Percentiles rank a stretch among this genome's conserved stretches.
These are phyloP conservation scores for Nesometra sesokonis DNA, from an alignment of 35 echinoderm and acorn worm species.

Conservation along the genomic window DNA sequence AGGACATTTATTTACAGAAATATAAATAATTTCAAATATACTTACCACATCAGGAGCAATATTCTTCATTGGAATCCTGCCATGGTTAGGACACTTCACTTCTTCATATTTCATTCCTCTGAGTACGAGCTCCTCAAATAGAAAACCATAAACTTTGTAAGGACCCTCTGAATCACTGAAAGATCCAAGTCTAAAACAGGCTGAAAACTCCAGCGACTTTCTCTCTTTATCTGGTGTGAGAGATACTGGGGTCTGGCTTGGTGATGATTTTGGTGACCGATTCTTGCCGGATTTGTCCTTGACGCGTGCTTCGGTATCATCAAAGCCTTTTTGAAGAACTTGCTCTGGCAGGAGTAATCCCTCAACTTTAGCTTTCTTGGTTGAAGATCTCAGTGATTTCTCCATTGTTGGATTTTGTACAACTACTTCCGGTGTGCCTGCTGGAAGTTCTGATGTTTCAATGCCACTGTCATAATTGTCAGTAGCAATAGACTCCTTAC, in stretches of 20 bases:
- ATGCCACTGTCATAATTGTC: background rate
- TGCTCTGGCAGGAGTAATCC: background rate
- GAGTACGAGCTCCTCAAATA: constrained; percentile 77
- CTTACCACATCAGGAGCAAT: constrained; percentile 97
- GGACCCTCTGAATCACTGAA: background rate
- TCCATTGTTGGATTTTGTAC: background rate
- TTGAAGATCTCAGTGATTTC: background rate
- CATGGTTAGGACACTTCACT: constrained; percentile 75
- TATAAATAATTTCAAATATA: too few relatives aligned
- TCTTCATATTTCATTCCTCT: constrained; percentile 65
- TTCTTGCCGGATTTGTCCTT: background rate
- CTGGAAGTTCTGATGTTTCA: background rate
- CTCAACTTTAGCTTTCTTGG: background rate
- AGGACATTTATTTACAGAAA: background rate
- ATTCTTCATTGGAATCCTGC: constrained; percentile 41
- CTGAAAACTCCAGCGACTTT: background rate
- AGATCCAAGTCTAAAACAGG: background rate
- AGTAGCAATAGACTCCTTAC: constrained; percentile 4
- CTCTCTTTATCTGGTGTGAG: background rate
- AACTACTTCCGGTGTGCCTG: background rate
- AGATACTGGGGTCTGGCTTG: background rate
- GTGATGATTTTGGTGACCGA: background rate
- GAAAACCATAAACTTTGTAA: constrained; percentile 62
- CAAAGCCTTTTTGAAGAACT: background rate
- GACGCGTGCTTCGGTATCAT: background rate